Conservation (phyloP, 2,113 vertebrate species). For the Cromileptes altivelis region DNA sequence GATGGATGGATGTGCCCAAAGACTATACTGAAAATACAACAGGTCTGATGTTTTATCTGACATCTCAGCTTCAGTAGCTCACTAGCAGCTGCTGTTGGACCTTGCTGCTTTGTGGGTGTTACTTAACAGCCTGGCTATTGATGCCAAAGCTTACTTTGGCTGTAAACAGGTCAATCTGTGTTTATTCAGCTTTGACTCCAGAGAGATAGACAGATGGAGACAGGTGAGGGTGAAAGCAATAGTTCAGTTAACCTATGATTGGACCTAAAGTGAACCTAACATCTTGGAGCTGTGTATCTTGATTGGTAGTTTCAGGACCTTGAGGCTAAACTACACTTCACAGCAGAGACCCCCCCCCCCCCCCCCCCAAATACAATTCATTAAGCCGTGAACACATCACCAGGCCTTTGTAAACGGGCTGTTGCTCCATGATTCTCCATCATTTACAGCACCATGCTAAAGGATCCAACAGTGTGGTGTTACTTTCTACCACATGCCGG, state of each 20-base stretch:
- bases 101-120: not conserved
- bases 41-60: not conserved
- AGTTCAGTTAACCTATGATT: constrained; percentile 37
- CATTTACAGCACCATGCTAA: not conserved
- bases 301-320: not conserved
- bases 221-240: constrained; percentile 26
- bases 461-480: not conserved
- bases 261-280: not conserved
- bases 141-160: constrained; percentile 20
- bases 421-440: not conserved
- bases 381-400: not conserved
- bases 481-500: not conserved
- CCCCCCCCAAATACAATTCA: not conserved
- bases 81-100: not conserved
- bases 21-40: no score
- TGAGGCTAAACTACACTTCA: not conserved
- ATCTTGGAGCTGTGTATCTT: not conserved
- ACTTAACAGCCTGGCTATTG: constrained; percentile 20
- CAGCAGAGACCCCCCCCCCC: not conserved
- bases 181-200: constrained; percentile 32
- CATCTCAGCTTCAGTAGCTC: no score
- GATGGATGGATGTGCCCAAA: no score
- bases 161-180: constrained; percentile 46
- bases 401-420: not conserved
- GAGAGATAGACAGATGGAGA: not conserved